Evolutionary conservation across 2,113 vertebrate genomes (phyloP), one percentile per base, ranked within the genome.

Genomic region (Psittacula cyanocephala): DNA sequence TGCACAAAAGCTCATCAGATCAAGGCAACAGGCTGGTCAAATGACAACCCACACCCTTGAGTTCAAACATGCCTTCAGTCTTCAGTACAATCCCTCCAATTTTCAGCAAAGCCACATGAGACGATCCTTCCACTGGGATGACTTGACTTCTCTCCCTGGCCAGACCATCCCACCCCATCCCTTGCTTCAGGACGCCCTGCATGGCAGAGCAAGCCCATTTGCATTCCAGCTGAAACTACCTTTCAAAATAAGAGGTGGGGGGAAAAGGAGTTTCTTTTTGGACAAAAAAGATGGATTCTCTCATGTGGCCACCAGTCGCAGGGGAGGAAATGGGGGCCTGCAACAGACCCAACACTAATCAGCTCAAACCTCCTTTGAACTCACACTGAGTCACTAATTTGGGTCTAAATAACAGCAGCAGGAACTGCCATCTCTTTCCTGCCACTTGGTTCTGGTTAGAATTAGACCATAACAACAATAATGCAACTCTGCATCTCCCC

Each of bases 91-190:
- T 3, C 46, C 9, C 9, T 64, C 31, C 39, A 44, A 16, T 12
- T 75, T 86, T 71, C 76, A 94, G 80, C 52, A 81, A 60, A 90
- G 44, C 13, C n/a, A 62, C 53, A 9, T 19, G 31, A 88, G 60
- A 92, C 0, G 0, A 43, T 60, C 23, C 55, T 70, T 78, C 59
- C 52, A 71, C 16, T 22, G 0, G 0, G 22, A 47, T 13, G 2
- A 65, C n/a, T 31, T 77, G 44, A 64, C n/a, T 78, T 69, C 49
- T 49, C 19, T 53, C 41, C 53, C 37, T 13, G 11, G 33, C 27
- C 71, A 62, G 41, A 43, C 24, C 52, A 44, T 27, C 70, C 39
- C 0, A 0, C 4, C 27, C 55, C 47, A 37, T 76, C 19, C 52
- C 57, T 83, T 0, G 0, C 72, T 53, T 86, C 68, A 63, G n/a